phyloP scores from a whole-genome alignment of 2,113 vertebrate species.

The Heterocephalus glaber region DNA sequence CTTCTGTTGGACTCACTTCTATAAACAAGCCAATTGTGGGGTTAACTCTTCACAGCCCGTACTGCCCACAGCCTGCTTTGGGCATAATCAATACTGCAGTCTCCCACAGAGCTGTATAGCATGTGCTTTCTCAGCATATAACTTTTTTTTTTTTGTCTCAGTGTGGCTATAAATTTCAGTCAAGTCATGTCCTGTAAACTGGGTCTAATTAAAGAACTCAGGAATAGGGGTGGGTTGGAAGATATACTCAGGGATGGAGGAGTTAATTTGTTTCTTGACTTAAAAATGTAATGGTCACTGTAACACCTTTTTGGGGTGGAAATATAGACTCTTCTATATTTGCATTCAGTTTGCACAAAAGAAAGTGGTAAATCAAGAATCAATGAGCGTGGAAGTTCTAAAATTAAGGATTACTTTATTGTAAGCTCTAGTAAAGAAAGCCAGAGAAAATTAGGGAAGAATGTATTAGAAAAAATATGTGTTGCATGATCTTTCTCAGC shows the following conservation, averaged over 20 bases:
- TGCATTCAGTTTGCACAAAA: neutral
- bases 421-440: neutral
- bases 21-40: too few species aligned
- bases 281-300: neutral
- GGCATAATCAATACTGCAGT: too few species aligned
- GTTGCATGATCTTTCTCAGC: conserved; percentile 2
- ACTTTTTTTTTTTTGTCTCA: neutral
- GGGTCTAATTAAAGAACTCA: conserved; percentile 45
- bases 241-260: neutral
- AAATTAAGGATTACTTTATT: neutral
- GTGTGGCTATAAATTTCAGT: conserved; percentile 56
- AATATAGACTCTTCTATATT: neutral
- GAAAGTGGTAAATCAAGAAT: neutral
- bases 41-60: too few species aligned
- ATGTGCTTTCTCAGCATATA: neutral
- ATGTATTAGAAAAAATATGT: neutral
- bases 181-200: conserved; percentile 42
- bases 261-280: neutral
- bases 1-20: too few species aligned
- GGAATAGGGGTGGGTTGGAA: neutral
- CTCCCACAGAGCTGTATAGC: too few species aligned
- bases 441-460: neutral
- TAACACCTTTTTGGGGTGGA: neutral
- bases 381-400: neutral
- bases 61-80: too few species aligned